Evolutionary conservation across 2,113 vertebrate genomes (phyloP).

Genomic region (Hemibates koningsi): DNA sequence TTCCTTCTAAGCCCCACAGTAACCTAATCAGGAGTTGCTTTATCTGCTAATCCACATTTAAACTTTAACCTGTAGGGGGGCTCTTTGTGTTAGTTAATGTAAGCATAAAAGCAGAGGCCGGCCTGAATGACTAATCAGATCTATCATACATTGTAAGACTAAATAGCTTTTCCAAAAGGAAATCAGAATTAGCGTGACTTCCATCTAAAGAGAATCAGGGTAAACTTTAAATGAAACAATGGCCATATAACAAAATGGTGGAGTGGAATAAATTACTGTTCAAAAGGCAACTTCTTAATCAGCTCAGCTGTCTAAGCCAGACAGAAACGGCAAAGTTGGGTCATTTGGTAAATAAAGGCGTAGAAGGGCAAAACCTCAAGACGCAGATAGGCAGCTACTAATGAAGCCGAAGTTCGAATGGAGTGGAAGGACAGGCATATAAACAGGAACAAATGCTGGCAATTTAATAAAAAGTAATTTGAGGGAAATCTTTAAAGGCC

Average conservation of each 20-base stretch:
- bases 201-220: slow-evolving; percentile 47
- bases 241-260: slow-evolving; percentile 55
- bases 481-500: slow-evolving; percentile 32
- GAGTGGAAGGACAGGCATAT: slow-evolving; percentile 37
- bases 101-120: slow-evolving; percentile 86
- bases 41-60: slow-evolving; percentile 99
- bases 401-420: slow-evolving; percentile 17
- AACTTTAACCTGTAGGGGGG: slow-evolving; percentile 99
- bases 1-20: slow-evolving; percentile 77
- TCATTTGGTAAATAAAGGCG: slow-evolving; percentile 51
- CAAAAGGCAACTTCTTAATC: slow-evolving; percentile 71
- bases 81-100: slow-evolving; percentile 98
- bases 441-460: slow-evolving; percentile 44
- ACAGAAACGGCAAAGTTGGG: slow-evolving; percentile 50
- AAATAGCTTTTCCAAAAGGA: slow-evolving; percentile 84
- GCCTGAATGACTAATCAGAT: slow-evolving; percentile 95
- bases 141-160: slow-evolving; percentile 92
- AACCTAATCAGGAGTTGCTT: slow-evolving; percentile 92
- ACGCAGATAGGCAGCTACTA: slow-evolving; percentile 42
- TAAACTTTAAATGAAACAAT: slow-evolving; percentile 68
- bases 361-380: slow-evolving; percentile 27
- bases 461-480: slow-evolving; percentile 58
- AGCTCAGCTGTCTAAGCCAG: slow-evolving; percentile 63
- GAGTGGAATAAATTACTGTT: slow-evolving; percentile 68
- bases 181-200: slow-evolving; percentile 82